These are phyloP conservation scores for Cynodonichthys magdalenae DNA, from an alignment of 2,797 vertebrate genomes.

Conservation along the genomic window DNA sequence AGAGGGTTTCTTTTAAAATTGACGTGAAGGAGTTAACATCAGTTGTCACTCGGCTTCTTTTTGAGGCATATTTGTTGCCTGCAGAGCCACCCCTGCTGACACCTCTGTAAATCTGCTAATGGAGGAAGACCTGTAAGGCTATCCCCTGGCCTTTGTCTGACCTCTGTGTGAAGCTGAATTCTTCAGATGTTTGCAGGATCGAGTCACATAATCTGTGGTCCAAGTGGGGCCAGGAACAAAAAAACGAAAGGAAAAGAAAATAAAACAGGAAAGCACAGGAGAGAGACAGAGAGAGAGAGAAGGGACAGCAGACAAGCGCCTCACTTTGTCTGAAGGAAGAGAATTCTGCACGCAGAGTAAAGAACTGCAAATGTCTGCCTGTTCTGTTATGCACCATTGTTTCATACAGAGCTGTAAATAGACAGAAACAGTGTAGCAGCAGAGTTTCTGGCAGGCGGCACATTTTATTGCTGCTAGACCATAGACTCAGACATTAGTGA, in stretches of 20 bases:
- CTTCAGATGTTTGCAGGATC: slow-evolving; percentile 79
- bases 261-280: slow-evolving; percentile 25
- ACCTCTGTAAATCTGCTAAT: slow-evolving; percentile 72
- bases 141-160: slow-evolving; percentile 84
- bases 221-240: slow-evolving; percentile 52
- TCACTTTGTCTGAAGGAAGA: slow-evolving; percentile 69
- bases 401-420: slow-evolving; percentile 72
- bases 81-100: slow-evolving; percentile 62
- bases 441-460: slow-evolving; percentile 63
- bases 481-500: slow-evolving; percentile 76
- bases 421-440: slow-evolving; percentile 67
- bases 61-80: slow-evolving; percentile 53
- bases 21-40: slow-evolving; percentile 51
- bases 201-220: slow-evolving; percentile 78
- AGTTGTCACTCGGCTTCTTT: slow-evolving; percentile 55
- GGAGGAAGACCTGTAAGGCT: slow-evolving; percentile 80
- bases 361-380: slow-evolving; percentile 77
- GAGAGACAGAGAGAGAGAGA: slow-evolving; percentile 12
- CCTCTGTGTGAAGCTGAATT: slow-evolving; percentile 83
- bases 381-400: slow-evolving; percentile 79
- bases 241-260: slow-evolving; percentile 35
- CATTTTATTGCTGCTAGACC: slow-evolving; percentile 74
- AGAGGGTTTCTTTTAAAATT: slow-evolving; percentile 1
- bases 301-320: slow-evolving; percentile 61
- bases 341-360: slow-evolving; percentile 60